These are phyloP conservation scores for Sakesphorus luctuosus DNA, from an alignment of 2,113 vertebrate species.

Conservation along the genomic window DNA sequence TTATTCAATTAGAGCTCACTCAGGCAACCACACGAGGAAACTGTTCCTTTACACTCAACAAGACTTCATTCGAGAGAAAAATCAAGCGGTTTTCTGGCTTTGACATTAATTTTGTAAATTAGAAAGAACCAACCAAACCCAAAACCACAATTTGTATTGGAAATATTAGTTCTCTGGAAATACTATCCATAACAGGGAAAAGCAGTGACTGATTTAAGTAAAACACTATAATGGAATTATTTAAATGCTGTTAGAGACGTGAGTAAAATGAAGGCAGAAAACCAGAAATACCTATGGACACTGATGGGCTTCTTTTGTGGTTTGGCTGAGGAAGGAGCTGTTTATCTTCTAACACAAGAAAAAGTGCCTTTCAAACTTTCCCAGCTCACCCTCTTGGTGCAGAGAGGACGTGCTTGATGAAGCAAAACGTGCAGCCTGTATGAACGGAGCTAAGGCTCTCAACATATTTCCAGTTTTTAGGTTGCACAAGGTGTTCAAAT, in stretches of 20 bases:
- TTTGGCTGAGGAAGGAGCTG: not conserved
- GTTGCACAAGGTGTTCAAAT: not conserved
- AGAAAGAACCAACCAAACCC: not conserved
- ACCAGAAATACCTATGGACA: not conserved
- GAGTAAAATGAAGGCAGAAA: not conserved
- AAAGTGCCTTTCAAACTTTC: not conserved
- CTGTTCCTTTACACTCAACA: not conserved
- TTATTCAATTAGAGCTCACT: not conserved
- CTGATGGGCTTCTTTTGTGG: not conserved
- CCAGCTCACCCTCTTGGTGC: not conserved
- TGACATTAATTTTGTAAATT: not conserved
- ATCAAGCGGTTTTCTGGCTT: not conserved
- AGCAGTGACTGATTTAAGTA: not conserved
- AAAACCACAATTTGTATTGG: not conserved
- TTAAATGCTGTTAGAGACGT: not conserved
- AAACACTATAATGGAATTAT: not conserved
- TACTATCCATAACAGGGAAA: not conserved
- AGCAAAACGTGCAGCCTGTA: accelerated
- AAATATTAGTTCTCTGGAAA: not conserved
- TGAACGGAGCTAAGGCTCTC: not conserved
- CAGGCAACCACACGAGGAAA: not conserved
- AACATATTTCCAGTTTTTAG: accelerated
- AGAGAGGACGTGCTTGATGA: not conserved
- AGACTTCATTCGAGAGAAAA: not conserved
- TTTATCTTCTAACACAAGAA: not conserved